Evolutionary conservation across 2,113 vertebrate genomes (phyloP).

Genomic region (Apodemus sylvaticus): DNA sequence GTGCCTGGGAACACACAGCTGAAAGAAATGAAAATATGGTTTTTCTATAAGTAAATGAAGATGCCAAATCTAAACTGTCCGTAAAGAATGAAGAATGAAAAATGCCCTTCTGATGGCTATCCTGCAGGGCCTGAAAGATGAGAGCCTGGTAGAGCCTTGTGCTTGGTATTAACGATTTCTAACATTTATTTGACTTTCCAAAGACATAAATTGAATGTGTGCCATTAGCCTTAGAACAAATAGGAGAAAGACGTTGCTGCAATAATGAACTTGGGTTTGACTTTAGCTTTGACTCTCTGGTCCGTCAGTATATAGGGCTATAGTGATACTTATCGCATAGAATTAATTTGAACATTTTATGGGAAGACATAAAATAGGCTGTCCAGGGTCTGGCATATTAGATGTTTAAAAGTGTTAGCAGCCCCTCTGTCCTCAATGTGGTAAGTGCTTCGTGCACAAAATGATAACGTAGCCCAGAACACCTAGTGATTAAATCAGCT

Average conservation of each 20-base stretch:
- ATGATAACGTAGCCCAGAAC: background rate
- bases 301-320: background rate
- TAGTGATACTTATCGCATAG: background rate
- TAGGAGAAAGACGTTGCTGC: background rate
- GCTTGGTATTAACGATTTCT: conserved; percentile 1
- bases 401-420: conserved; percentile 1
- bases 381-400: background rate
- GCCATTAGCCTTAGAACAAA: background rate
- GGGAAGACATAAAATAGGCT: background rate
- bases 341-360: conserved; percentile 18
- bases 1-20: conserved; percentile 39
- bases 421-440: background rate
- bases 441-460: background rate
- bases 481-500: background rate
- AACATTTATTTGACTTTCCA: conserved; percentile 45
- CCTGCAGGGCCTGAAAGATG: background rate
- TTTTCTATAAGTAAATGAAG: conserved; percentile 67
- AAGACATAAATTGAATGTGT: background rate
- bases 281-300: background rate
- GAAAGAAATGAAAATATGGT: conserved; percentile 52
- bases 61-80: conserved; percentile 41
- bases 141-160: conserved; percentile 4
- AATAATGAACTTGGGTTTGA: background rate
- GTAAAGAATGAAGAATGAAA: conserved; percentile 19
- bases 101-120: background rate